Evolutionary conservation across 2,797 vertebrate genomes (phyloP).

Genomic region (Trichosurus vulpecula): DNA sequence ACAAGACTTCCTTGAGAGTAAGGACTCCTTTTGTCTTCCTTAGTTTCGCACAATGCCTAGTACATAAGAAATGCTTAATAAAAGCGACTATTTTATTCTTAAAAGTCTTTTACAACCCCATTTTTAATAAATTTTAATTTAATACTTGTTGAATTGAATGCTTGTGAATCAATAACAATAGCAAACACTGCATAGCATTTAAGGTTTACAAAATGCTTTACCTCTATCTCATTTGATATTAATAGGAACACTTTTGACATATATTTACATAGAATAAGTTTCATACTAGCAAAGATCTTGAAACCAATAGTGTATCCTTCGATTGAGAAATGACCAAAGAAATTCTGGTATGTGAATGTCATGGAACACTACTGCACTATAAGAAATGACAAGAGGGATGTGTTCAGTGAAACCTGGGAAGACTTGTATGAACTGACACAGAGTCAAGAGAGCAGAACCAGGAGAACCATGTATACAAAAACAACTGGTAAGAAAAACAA

Average conservation of each 20-base stretch:
- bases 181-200: neutral
- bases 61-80: neutral
- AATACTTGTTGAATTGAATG: neutral
- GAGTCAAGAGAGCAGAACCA: neutral
- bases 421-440: neutral
- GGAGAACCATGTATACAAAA: neutral
- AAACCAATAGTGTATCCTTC: neutral
- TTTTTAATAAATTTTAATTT: neutral
- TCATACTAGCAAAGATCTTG: neutral
- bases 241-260: neutral
- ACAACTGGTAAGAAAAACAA: neutral
- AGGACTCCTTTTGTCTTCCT: neutral
- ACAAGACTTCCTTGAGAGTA: neutral
- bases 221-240: neutral
- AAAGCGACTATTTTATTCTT: neutral
- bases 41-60: neutral
- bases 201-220: neutral
- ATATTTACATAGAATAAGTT: neutral
- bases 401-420: neutral
- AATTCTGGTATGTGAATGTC: neutral
- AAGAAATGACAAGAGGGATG: neutral
- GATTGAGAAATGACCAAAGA: neutral
- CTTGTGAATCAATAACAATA: neutral
- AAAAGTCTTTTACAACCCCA: neutral
- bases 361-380: neutral